Evolutionary conservation across 2,113 vertebrate species (phyloP).

Genomic region (Ceuthmochares aereus): DNA sequence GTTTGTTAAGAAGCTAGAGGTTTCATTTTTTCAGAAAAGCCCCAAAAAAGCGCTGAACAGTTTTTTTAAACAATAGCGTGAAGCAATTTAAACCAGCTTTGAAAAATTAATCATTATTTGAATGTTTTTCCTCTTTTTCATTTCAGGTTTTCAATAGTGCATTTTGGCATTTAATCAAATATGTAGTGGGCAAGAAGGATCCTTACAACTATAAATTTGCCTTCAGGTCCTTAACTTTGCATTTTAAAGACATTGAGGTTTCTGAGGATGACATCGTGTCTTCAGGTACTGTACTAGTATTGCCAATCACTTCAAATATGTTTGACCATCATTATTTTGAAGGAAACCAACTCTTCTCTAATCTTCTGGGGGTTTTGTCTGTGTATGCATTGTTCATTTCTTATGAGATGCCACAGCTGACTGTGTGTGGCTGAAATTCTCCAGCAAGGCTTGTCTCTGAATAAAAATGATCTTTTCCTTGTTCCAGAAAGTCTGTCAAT

Average conservation of each 20-base stretch:
- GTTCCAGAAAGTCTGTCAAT: neutral
- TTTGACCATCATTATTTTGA: neutral
- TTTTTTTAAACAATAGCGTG: neutral
- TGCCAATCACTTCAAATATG: neutral
- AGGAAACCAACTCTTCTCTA: neutral
- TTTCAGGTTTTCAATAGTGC: slow-evolving; percentile 85
- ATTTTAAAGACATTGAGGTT: slow-evolving; percentile 45
- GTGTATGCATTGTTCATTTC: neutral
- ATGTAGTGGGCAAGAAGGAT: slow-evolving; percentile 67
- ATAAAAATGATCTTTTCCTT: neutral
- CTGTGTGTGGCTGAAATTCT: neutral
- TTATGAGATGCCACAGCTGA: neutral
- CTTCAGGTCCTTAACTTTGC: slow-evolving; percentile 80
- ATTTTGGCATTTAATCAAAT: slow-evolving; percentile 82
- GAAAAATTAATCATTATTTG: neutral
- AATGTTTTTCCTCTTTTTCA: slow-evolving; percentile 10
- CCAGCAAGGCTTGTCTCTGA: neutral
- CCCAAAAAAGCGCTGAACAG: neutral
- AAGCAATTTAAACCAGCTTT: neutral
- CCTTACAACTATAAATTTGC: slow-evolving; percentile 80
- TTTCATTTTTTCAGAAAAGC: too few species aligned
- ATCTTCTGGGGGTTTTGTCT: neutral
- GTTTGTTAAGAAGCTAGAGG: neutral
- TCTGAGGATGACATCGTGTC: slow-evolving; percentile 25
- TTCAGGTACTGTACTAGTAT: slow-evolving; percentile 65